Evolutionary conservation across 2,113 vertebrate species (phyloP), one percentile per base, ranked within the genome.

Genomic region (Cyprinodon variegatus): DNA sequence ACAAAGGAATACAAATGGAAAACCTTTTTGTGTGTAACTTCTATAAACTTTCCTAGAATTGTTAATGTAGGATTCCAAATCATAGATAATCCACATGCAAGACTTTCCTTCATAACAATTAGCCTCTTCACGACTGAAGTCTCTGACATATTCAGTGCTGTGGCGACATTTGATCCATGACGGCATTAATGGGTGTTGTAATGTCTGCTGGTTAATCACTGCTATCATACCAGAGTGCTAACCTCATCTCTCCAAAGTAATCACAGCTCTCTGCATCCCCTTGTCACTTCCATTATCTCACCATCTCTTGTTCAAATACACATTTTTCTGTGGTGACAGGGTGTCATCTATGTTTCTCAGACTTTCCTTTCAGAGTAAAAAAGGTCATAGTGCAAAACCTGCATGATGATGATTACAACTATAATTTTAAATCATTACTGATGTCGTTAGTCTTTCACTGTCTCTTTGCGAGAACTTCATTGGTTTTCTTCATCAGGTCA

Each of bases 391-490:
- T 74, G 71, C 45, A 63, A 29, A 22, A 65, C 3, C 59, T 1
- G 1, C 14, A 68, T 89, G 85, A 83, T 78, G 87, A 72, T 17
- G 10, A 78, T 81, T 74, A 78, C 68, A 70, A 4, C 76, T 64
- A 81, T 90, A 72, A 87, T 83, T 77, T 79, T 72, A 61, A 57
- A 67, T 69, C 48, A 68, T 86, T 85, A 74, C 81, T 79, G 81
- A 88, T 87, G 71, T 83, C 83, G 83, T 88, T 83, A 86, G 76
- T 75, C 78, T 86, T 75, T 85, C 70, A 80, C 87, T 75, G 79
- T 88, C 86, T 80, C 76, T 43, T 15, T 61, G 70, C 50, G 79
- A 68, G 46, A 59, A 75, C 38, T 72, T 85, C 81, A 89, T 76
- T 74, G 81, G 74, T 78, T 50, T 74, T 72, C 66, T 79, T 86